Base-by-base conservation (phyloP, 2,113 vertebrate genomes). In the Poeciliopsis turrubarensis region DNA sequence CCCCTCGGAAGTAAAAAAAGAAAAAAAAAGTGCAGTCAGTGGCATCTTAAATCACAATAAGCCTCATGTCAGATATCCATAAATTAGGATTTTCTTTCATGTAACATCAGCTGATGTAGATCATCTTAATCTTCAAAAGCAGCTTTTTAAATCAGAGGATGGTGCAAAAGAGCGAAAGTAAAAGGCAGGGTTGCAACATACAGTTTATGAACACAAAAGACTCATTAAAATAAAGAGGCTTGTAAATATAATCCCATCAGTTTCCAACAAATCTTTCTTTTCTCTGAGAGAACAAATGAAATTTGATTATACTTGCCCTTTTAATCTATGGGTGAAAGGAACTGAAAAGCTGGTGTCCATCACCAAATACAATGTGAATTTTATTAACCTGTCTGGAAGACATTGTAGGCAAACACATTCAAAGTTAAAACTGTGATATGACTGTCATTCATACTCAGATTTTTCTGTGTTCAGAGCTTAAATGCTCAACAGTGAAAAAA, bases 191-290 rank as follows among this genome's bases (percentile, higher is more conserved):
- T 14, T 72, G 64, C 15, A 65, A 69, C 7, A 44, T n/a, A 63
- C n/a, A 27, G 65, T 67, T 77, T 65, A 63, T n/a, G 47, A 54
- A 62, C 68, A 47, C 13, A 68, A 73, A 51, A 54, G 63, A 75
- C 79, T 75, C 68, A 81, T 85, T 78, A 70, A 74, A 81, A 85
- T 69, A 60, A 41, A 73, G 14, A 62, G 61, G 68, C 79, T 17
- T 51, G 73, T 14, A 37, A 39, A 5, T 60, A 25, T 70, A 60
- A 72, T 62, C 47, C 25, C 70, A 78, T 78, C 54, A 62, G 22
- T 74, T 71, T 77, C 62, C 22, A 32, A 27, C 61, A 70, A 68
- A 15, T 66, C 27, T 41, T 57, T 39, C 62, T 57, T 30, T 69
- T 1, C 4, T 73, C 54, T 83, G 75, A 75, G 25, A 61, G 81